phyloP scores from a whole-genome alignment of 2,797 vertebrate genomes.

The Hemibagrus guttatus region DNA sequence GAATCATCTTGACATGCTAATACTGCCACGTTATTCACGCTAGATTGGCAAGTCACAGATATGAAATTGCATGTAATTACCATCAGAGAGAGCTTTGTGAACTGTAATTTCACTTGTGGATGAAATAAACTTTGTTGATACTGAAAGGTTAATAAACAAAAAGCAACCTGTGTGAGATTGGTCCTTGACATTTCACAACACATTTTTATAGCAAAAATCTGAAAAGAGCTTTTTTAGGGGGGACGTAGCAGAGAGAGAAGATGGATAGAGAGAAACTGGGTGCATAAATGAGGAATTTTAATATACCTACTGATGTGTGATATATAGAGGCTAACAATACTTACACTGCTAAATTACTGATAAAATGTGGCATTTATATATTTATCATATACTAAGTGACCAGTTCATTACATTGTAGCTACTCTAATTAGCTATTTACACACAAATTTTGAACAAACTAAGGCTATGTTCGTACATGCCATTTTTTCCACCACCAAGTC shows the following conservation, averaged over 20 bases:
- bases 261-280: not conserved
- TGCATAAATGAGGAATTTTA: not conserved
- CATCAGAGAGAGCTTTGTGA: constrained; percentile 27
- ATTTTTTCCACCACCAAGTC: not conserved
- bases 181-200: constrained; percentile 24
- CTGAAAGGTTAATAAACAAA: constrained; percentile 44
- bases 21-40: constrained; percentile 25
- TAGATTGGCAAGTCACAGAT: constrained; percentile 27
- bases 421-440: not conserved
- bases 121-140: constrained; percentile 18
- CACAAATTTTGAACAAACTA: not conserved
- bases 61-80: constrained; percentile 50
- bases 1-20: constrained; percentile 46
- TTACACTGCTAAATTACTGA: not conserved
- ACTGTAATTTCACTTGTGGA: constrained; percentile 17
- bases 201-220: not conserved
- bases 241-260: not conserved
- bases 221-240: not conserved
- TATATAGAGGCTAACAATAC: not conserved
- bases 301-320: not conserved
- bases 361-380: not conserved
- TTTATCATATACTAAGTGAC: not conserved
- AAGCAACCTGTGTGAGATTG: not conserved
- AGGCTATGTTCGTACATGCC: not conserved
- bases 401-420: not conserved